Evolutionary conservation across 2,113 vertebrate species (phyloP).

Genomic region (Leptobrachium leishanense): DNA sequence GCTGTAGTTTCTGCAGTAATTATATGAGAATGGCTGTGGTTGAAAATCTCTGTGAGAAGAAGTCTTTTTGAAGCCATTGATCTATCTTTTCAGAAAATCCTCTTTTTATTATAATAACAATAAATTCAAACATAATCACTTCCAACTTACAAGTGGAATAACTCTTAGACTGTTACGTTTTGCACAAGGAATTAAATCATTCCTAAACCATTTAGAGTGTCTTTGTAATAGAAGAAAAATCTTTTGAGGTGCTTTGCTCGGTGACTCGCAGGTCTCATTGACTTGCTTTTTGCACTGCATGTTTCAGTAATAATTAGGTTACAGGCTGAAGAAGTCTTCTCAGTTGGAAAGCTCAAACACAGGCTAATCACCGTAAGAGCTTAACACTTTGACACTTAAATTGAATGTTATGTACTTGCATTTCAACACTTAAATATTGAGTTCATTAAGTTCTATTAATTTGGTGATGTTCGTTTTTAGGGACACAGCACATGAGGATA

Average conservation of each 20-base stretch:
- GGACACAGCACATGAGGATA: neutral
- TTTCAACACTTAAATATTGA: neutral
- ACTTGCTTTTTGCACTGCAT: constrained; percentile 21
- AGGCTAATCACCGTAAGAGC: constrained; percentile 8
- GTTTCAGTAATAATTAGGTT: constrained; percentile 30
- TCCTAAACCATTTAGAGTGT: constrained; percentile 36
- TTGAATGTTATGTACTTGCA: neutral
- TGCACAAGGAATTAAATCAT: constrained; percentile 38
- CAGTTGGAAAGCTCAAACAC: constrained; percentile 12
- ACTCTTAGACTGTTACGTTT: constrained; percentile 26
- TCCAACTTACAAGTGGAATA: constrained; percentile 43
- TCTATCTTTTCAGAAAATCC: constrained; percentile 32
- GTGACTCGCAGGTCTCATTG: constrained; percentile 32
- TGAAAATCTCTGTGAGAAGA: constrained; percentile 33
- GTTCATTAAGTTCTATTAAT: neutral
- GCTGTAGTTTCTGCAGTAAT: constrained; percentile 28
- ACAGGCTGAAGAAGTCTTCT: constrained; percentile 18
- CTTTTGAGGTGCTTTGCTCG: constrained; percentile 24
- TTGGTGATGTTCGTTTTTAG: neutral
- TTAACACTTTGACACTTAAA: constrained; percentile 14
- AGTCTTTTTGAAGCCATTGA: constrained; percentile 36
- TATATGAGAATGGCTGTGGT: constrained; percentile 35
- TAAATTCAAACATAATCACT: constrained; percentile 43
- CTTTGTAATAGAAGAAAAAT: constrained; percentile 27
- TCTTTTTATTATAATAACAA: constrained; percentile 43